phyloP scores from a whole-genome alignment of 2,888 invertebrate genomes.

The Pyrocoelia pectoralis region DNA sequence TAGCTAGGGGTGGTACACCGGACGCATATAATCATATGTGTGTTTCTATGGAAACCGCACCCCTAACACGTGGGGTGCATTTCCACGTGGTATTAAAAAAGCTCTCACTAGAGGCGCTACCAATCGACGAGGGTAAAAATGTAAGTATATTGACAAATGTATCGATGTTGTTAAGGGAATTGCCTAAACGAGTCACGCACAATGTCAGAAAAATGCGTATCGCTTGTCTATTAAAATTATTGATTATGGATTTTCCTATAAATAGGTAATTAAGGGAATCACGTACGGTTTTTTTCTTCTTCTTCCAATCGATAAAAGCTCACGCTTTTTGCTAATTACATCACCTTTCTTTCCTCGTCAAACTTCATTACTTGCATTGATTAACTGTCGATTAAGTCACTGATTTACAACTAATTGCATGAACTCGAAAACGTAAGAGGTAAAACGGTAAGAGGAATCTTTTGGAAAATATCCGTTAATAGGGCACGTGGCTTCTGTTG shows the following conservation, averaged over 20 bases:
- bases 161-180: constrained; percentile 37
- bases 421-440: neutral
- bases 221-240: constrained; percentile 34
- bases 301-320: neutral
- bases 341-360: neutral
- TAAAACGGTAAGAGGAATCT: neutral
- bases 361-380: neutral
- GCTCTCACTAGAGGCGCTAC: constrained; percentile 39
- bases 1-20: constrained; percentile 50
- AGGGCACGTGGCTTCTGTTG: constrained; percentile 28
- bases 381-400: neutral
- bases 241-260: constrained; percentile 36
- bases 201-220: constrained; percentile 37
- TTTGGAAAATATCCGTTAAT: neutral
- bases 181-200: constrained; percentile 39
- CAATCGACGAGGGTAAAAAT: constrained; percentile 33
- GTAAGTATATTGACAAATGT: constrained; percentile 36
- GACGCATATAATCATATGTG: constrained; percentile 52
- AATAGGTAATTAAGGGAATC: constrained; percentile 43
- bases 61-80: constrained; percentile 46
- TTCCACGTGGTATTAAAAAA: constrained; percentile 41
- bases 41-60: constrained; percentile 50
- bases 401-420: neutral
- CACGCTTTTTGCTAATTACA: constrained; percentile 1
- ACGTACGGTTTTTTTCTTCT: constrained; percentile 21